Conservation (phyloP, 2,797 vertebrate species). For the Decapterus maruadsi region DNA sequence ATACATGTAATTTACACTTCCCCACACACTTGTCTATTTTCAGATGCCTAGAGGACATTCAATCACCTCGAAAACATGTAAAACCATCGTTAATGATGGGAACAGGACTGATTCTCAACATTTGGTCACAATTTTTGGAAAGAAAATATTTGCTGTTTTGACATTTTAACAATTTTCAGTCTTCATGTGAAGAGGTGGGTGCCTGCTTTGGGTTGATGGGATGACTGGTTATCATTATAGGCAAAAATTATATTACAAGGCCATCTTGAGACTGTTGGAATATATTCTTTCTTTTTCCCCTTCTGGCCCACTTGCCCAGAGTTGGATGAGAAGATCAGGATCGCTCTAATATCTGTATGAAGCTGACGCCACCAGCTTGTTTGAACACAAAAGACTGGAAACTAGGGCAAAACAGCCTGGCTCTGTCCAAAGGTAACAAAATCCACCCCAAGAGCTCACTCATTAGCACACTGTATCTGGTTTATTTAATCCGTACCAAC, state of each 20-base stretch:
- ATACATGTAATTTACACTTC: not conserved
- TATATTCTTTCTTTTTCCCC: not conserved
- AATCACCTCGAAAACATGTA: not conserved
- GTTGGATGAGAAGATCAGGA: not conserved
- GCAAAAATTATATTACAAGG: not conserved
- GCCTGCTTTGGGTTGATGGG: too few relatives aligned
- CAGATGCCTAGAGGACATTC: too few relatives aligned
- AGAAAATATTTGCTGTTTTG: not conserved
- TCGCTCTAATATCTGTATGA: not conserved
- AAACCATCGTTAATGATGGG: constrained; percentile 4
- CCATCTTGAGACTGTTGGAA: not conserved
- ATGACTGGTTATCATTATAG: not conserved
- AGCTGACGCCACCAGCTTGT: not conserved
- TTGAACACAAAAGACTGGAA: not conserved
- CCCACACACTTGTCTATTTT: too few relatives aligned
- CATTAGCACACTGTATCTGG: not conserved
- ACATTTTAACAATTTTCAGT: not conserved
- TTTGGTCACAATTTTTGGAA: not conserved
- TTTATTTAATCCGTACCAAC: not conserved
- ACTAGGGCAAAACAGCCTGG: not conserved
- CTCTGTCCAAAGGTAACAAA: not conserved
- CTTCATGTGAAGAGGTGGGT: not conserved
- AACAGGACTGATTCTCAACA: not conserved
- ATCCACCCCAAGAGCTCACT: not conserved
- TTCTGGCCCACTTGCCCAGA: not conserved